Percentiles rank a stretch among this genome's conserved stretches.
These are phyloP conservation scores for Dilophus febrilis DNA, from an alignment of 2,888 invertebrate species.

Conservation along the genomic window DNA sequence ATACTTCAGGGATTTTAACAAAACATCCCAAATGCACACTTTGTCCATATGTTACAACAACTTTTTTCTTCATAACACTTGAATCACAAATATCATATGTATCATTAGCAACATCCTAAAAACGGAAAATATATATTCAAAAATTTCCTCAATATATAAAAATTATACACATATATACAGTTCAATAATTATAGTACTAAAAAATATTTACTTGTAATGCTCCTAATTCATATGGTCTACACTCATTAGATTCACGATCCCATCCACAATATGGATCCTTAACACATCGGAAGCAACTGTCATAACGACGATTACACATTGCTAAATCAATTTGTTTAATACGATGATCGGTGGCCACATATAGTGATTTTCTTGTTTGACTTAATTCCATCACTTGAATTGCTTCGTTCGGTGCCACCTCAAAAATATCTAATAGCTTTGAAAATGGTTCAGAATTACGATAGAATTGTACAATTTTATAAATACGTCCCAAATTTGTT, in stretches of 20 bases:
- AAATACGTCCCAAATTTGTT: conserved; percentile 69
- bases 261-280: conserved; percentile 94
- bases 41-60: conserved; percentile 86
- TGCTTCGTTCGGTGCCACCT: conserved; percentile 77
- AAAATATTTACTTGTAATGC: conserved; percentile 28
- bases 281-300: conserved; percentile 82
- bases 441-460: conserved; percentile 67
- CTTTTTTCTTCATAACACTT: conserved; percentile 70
- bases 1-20: conserved; percentile 73
- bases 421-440: conserved; percentile 75
- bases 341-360: conserved; percentile 74
- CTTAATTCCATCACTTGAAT: conserved; percentile 80
- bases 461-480: conserved; percentile 86
- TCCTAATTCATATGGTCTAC: conserved; percentile 76
- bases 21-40: conserved; percentile 83
- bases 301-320: conserved; percentile 78
- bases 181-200: neutral
- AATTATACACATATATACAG: neutral
- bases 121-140: neutral
- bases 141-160: neutral
- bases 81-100: conserved; percentile 82
- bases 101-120: conserved; percentile 73
- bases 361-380: conserved; percentile 69
- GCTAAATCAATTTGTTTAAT: conserved; percentile 80
- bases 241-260: conserved; percentile 76